Base-by-base conservation (phyloP, 30 jellyfish, hydroid and myxozoan species). In the Turritopsis dohrnii region DNA sequence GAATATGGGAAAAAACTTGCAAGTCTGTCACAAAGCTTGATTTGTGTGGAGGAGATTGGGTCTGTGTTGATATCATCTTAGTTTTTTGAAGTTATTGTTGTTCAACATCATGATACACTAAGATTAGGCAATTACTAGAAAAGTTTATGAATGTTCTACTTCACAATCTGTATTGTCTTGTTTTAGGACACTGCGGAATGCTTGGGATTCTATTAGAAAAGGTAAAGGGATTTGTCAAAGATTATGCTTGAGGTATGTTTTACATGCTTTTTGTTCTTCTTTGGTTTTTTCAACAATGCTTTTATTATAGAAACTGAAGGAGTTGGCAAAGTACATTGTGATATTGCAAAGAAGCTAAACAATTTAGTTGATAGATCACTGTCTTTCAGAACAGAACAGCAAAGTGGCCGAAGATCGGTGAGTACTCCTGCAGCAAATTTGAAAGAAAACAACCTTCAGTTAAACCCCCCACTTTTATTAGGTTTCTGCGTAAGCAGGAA, bases 331-430 rank as follows among this genome's bases (percentile, higher is more conserved):
- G 69, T 52, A 4, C 97, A 90, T 72, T 85, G 95, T 66, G 93
- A 84, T 16, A 71, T 81, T 25, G 88, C 92, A 20, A 84, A 75
- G 65, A 85, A 82, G 77, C 53, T 90, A 7, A 88, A 84, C 23
- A 94, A 90, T 0, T 60, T 79, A 28, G 85, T 74, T 31, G 86
- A 82, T 54, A 52, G 60, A 53, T 88, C 83, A 60, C 71, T 41
- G 52, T 85, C 71, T 19, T 90, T 90, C 72, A 80, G 97, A 26
- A 94, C 86, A 19, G 87, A 86, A 22, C 97, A 90, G 84, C 86
- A 85, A 79, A 85, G 25, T 52, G 97, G 86, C 18, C 52, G 95
- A 71, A 16, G 87, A 21, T 84, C 75, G 82, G 96, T 89, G 41
- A 28, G 80, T 79, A 3, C 60, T 41, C 60, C 60, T 41, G 13